These are phyloP conservation scores for Gastrophryne carolinensis DNA, from an alignment of 2,797 vertebrate genomes.

Conservation along the genomic window DNA sequence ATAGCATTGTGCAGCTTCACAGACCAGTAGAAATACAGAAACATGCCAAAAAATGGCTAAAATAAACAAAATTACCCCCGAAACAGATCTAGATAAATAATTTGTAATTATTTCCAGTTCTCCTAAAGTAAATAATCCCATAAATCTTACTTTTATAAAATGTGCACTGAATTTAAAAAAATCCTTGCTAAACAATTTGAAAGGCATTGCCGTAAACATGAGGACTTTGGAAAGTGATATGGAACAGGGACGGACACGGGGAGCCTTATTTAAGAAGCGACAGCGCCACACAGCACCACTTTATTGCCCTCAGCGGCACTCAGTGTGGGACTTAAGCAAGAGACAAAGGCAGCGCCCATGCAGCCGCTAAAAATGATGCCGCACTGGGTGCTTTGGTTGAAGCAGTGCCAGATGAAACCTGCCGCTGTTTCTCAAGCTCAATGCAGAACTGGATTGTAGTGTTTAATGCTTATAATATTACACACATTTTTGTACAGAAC, in stretches of 20 bases:
- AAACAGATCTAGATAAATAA: background rate
- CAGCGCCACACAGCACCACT: no score
- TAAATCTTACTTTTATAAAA: slow-evolving; percentile 27
- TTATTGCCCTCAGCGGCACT: no score
- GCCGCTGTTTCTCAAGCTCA: no score
- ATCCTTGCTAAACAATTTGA: background rate
- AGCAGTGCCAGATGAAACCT: no score
- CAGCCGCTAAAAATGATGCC: no score
- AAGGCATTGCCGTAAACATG: slow-evolving; percentile 23
- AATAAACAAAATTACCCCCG: background rate
- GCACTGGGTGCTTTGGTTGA: no score
- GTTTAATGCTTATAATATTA: no score
- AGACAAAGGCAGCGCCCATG: no score
- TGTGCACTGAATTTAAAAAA: slow-evolving; percentile 30
- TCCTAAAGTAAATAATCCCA: slow-evolving; percentile 1
- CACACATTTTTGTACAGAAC: no score
- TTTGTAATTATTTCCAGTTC: slow-evolving; percentile 29
- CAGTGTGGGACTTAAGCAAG: no score
- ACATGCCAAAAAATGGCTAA: slow-evolving; percentile 36
- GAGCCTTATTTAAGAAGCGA: no score
- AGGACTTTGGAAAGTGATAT: background rate
- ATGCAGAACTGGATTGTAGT: no score
- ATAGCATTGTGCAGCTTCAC: slow-evolving; percentile 38
- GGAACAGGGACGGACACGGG: background rate
- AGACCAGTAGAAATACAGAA: slow-evolving; percentile 31